Evolutionary conservation across 2,113 vertebrate species (phyloP), one percentile per base, ranked within the genome.

Genomic region (Odontesthes bonariensis): DNA sequence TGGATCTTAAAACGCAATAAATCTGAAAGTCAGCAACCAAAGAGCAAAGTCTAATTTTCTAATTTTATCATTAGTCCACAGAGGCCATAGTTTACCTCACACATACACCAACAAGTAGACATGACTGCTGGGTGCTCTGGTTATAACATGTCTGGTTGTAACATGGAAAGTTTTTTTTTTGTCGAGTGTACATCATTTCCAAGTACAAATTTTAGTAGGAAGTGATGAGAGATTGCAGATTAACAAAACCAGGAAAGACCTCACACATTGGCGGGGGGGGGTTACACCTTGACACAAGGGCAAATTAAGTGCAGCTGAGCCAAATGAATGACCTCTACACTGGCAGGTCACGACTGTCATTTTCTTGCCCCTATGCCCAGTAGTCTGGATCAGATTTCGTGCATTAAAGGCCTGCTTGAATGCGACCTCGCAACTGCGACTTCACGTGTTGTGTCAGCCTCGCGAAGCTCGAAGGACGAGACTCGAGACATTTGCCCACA

Each of bases 321-420:
- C 79, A 53, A 62, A 54, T 44, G 65, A 74, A 74, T 85, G 91
- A 81, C 92, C 93, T 93, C 90, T 87, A 92, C 83, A 75, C 47
- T 6, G 46, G 4, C 49, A 66, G 47, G 79, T 59, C 71, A 66
- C 5, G 20, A 20, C 17, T 2, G 56, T 12, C 33, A 19, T 46
- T 40, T 53, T 7, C 11, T 49, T 57, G 17, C 10, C 12, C 8
- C 19, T 59, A 33, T 67, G 31, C 38, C 9, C 32, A 38, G n/a
- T 49, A 31, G 16, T 35, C 2, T 16, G 55, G 54, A 8, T 77
- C 75, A 77, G 16, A 31, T 83, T 57, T 70, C 72, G 65, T 0
- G 8, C 40, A 23, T 1, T 3, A 4, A 13, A 60, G 10, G 22
- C 46, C 51, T 32, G 53, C 3, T 4, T 31, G 3, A 51, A 14